Percentiles rank a stretch among this genome's conserved stretches.
Evolutionary conservation across 2,113 vertebrate species (phyloP).

Genomic region (Chloebia gouldiae): DNA sequence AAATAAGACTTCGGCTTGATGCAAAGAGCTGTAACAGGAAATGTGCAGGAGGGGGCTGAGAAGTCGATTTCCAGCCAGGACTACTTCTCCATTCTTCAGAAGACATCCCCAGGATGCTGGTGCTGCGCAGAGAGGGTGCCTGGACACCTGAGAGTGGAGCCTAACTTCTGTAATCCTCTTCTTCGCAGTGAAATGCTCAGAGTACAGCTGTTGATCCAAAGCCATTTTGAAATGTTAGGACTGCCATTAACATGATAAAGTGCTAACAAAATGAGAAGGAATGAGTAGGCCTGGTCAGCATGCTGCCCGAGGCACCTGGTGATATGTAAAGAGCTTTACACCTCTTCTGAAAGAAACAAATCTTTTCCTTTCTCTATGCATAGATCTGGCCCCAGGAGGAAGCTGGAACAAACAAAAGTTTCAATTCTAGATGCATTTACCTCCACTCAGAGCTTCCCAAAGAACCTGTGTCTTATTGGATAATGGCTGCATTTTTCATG

Average conservation of each 20-base stretch:
- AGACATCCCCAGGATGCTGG: background rate
- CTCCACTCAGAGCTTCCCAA: background rate
- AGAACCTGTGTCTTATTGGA: background rate
- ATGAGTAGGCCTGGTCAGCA: background rate
- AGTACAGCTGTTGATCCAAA: background rate
- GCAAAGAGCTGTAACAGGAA: rapidly evolving
- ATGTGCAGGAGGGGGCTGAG: background rate
- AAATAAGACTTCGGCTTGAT: background rate
- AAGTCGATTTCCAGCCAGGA: background rate
- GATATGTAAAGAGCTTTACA: background rate
- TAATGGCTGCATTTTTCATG: conserved; percentile 28
- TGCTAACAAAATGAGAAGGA: background rate
- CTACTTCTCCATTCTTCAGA: background rate
- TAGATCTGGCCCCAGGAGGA: background rate
- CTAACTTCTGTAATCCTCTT: background rate
- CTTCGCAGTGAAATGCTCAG: background rate
- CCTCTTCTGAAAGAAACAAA: background rate
- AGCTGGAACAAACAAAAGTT: background rate
- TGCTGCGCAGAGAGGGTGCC: background rate
- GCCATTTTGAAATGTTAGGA: background rate
- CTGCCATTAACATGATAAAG: conserved; percentile 11
- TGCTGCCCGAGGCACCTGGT: background rate
- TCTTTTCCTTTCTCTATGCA: background rate
- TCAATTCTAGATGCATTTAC: background rate
- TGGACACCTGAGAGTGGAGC: background rate